These are phyloP conservation scores for Cyprinus carpio DNA, from an alignment of 2,113 vertebrate species.

Conservation along the genomic window DNA sequence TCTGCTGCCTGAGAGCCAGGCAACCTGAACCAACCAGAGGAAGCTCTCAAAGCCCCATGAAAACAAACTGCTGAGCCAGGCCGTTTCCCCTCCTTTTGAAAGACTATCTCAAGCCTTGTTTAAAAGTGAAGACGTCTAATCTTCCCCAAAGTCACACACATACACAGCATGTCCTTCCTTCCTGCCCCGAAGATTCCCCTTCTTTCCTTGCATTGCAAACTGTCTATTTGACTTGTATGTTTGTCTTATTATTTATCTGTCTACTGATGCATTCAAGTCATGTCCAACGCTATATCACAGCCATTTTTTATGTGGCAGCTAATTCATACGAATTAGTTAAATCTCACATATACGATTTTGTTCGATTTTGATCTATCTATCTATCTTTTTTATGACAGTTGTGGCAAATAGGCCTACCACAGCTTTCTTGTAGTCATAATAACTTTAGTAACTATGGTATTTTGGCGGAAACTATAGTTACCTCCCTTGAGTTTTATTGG, in stretches of 20 bases:
- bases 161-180: constrained; percentile 39
- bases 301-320: too few species aligned
- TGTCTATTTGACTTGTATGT: constrained; percentile 31
- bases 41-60: constrained; percentile 76
- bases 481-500: constrained; percentile 71
- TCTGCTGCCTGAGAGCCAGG: constrained; percentile 63
- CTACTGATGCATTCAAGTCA: background rate
- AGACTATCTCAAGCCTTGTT: constrained; percentile 75
- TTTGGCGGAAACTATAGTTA: constrained; percentile 49
- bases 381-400: background rate
- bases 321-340: too few species aligned
- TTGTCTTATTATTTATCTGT: background rate
- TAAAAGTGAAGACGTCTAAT: constrained; percentile 77
- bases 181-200: constrained; percentile 10
- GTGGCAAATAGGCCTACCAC: constrained; percentile 17
- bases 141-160: constrained; percentile 73
- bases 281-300: too few species aligned
- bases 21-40: constrained; percentile 81
- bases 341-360: too few species aligned
- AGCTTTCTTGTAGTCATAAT: constrained; percentile 30
- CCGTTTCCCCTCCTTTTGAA: constrained; percentile 72
- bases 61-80: constrained; percentile 79
- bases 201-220: constrained; percentile 6
- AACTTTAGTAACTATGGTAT: constrained; percentile 44
- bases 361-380: background rate